phyloP scores from a whole-genome alignment of 2,797 vertebrate species.

The Myotis findleyi region DNA sequence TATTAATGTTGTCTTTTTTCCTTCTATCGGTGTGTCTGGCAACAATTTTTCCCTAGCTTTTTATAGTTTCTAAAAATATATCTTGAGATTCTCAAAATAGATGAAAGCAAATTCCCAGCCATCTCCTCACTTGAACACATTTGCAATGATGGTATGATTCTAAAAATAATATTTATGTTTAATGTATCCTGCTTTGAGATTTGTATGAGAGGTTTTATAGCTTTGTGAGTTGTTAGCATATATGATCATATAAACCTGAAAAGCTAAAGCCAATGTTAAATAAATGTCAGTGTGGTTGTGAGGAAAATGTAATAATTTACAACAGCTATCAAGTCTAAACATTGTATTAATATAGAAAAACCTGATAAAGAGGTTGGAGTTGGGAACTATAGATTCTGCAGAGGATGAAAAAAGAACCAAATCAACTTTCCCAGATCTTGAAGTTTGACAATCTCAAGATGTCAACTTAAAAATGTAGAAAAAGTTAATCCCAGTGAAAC shows the following conservation, averaged over 20 bases:
- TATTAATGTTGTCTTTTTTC: slow-evolving; percentile 53
- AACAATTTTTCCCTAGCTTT: slow-evolving; percentile 65
- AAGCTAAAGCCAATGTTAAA: slow-evolving; percentile 65
- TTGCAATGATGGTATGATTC: slow-evolving; percentile 61
- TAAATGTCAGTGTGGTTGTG: slow-evolving; percentile 72
- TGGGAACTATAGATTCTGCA: background rate
- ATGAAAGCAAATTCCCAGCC: slow-evolving; percentile 73
- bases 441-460: background rate
- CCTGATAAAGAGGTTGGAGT: slow-evolving; percentile 41
- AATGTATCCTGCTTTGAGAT: slow-evolving; percentile 74
- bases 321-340: slow-evolving; percentile 56
- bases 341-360: slow-evolving; percentile 69
- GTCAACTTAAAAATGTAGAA: background rate
- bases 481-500: background rate
- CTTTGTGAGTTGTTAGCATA: slow-evolving; percentile 70
- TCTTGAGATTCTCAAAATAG: slow-evolving; percentile 77
- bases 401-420: background rate
- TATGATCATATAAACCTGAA: slow-evolving; percentile 75
- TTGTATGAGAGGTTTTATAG: slow-evolving; percentile 74
- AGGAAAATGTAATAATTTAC: slow-evolving; percentile 68
- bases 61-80: slow-evolving; percentile 74
- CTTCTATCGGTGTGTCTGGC: slow-evolving; percentile 57
- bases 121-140: slow-evolving; percentile 69
- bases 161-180: slow-evolving; percentile 82
- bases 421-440: background rate